phyloP scores from a whole-genome alignment of 2,797 vertebrate genomes.

The Amphiprion clarkii region DNA sequence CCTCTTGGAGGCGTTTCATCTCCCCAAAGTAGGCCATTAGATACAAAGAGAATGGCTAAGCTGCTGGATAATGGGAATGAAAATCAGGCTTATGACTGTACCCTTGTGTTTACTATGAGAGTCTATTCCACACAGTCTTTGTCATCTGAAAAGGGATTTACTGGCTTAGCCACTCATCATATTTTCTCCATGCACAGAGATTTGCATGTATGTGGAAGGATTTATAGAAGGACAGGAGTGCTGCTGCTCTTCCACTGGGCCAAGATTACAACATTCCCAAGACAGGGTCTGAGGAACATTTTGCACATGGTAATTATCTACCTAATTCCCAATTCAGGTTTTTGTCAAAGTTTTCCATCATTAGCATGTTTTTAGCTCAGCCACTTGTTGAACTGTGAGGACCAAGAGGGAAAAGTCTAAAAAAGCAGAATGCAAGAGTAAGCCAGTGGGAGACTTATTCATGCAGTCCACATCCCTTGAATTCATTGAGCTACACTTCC shows the following conservation, averaged over 20 bases:
- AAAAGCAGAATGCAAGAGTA: slow-evolving; percentile 8
- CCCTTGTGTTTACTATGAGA: slow-evolving; percentile 13
- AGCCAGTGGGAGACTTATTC: slow-evolving; percentile 12
- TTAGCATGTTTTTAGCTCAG: slow-evolving; percentile 29
- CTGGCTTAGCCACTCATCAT: background rate
- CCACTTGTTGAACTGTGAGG: slow-evolving; percentile 16
- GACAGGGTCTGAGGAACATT: slow-evolving; percentile 31
- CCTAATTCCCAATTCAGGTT: slow-evolving; percentile 30
- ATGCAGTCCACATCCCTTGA: slow-evolving; percentile 12
- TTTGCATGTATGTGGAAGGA: slow-evolving; percentile 9
- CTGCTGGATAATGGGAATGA: slow-evolving; percentile 50
- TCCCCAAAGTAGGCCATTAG: slow-evolving; percentile 52
- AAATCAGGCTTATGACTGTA: slow-evolving; percentile 34
- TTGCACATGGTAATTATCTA: slow-evolving; percentile 16
- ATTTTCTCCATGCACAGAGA: background rate
- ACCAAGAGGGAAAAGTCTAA: background rate
- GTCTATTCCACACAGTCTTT: slow-evolving; percentile 5
- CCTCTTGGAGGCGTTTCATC: slow-evolving; percentile 71
- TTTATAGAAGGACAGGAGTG: background rate
- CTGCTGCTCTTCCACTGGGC: slow-evolving; percentile 13
- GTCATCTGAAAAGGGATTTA: slow-evolving; percentile 14
- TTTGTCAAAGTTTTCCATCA: slow-evolving; percentile 52
- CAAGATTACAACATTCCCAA: slow-evolving; percentile 28
- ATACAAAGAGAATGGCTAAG: slow-evolving; percentile 32
- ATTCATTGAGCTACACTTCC: slow-evolving; percentile 4